Evolutionary conservation across 2,113 vertebrate genomes (phyloP), one percentile per base, ranked within the genome.

Genomic region (Hepsetus odoe): DNA sequence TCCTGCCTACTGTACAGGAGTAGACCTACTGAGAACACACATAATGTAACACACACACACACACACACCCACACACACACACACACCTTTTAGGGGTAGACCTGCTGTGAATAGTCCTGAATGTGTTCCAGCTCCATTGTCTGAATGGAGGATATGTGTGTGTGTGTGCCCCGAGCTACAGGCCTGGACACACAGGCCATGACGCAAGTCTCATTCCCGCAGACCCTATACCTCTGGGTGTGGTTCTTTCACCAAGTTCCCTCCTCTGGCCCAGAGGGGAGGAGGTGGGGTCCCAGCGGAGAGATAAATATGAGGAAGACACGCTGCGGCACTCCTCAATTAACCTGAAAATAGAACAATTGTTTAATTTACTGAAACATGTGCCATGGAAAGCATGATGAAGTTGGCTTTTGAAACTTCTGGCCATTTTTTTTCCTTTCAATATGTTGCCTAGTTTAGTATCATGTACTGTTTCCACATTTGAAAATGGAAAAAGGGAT

Each of bases 201-300:
- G 95, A 96, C 94, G 95, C 93, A 97, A 93, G 92, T 91, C 92
- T 90, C 88, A 90, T 90, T 91, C 90, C 79, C 89, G 91, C 90
- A 86, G 91, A 74, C 81, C 75, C 90, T 89, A 89, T 93, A 89
- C 91, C 87, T 92, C 89, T 80, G 94, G 94, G 94, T 91, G 94
- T 92, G 91, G 89, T 90, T 86, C 88, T 85, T 82, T 89, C 93
- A 85, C 89, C 83, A 2, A 32, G 4, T n/a, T 33, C 53, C 71
- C 38, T 28, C 6, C 67, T 44, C 42, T 46, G 16, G 38, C 51
- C 56, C 75, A 30, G 55, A 81, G 64, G 24, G 58, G 89, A 83
- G 38, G 89, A 83, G 46, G 91, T n/a, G 86, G 42, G 32, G 77
- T 92, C 93, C 94, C 91, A 89, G 89, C 91, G 89, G 90, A 90